phyloP scores from a whole-genome alignment of 1,140 invertebrate species.

The Goniozus legneri region DNA sequence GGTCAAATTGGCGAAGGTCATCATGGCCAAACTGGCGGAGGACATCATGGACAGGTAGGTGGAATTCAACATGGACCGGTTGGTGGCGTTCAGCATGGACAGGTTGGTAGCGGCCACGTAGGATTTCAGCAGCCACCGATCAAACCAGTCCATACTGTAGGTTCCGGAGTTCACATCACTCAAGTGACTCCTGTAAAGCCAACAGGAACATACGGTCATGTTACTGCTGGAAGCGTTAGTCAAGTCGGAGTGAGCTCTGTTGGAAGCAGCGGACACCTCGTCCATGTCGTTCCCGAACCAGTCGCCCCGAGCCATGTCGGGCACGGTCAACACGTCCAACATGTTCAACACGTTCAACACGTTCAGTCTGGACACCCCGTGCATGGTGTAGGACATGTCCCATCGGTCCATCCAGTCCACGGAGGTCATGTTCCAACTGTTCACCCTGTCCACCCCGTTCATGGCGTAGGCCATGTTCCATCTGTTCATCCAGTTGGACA shows the following conservation, averaged over 20 bases:
- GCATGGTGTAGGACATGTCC: background rate
- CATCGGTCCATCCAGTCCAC: background rate
- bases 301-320: background rate
- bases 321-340: background rate
- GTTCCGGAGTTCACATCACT: too few relatives aligned
- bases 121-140: too few relatives aligned
- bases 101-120: too few relatives aligned
- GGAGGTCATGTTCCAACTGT: background rate
- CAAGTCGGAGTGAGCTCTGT: background rate
- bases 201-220: too few relatives aligned
- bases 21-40: too few relatives aligned
- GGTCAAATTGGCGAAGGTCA: too few relatives aligned
- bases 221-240: too few relatives aligned
- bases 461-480: background rate
- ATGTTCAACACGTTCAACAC: background rate
- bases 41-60: too few relatives aligned
- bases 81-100: too few relatives aligned
- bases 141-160: too few relatives aligned
- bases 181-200: too few relatives aligned
- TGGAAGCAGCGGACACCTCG: background rate
- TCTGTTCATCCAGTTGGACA: background rate
- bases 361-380: background rate
- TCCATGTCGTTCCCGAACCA: background rate
- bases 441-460: background rate
- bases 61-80: too few relatives aligned